Evolutionary conservation across 1,140 invertebrate genomes (phyloP).

Genomic region (Halotydeus destructor): DNA sequence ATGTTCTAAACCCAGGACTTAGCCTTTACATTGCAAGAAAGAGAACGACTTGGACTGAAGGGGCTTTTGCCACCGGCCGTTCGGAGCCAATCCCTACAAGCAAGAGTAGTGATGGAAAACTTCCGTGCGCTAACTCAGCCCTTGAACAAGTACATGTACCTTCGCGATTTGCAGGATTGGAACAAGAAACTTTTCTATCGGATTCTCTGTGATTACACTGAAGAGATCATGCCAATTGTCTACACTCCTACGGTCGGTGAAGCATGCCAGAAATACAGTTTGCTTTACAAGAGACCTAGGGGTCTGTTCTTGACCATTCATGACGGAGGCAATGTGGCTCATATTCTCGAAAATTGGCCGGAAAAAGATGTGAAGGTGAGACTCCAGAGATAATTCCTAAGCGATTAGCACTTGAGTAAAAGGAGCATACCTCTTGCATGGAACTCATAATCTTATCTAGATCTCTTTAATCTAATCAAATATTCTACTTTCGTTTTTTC

Average conservation of each 20-base stretch:
- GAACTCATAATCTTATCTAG: background rate
- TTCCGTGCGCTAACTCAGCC: slow-evolving; percentile 17
- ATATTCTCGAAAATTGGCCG: slow-evolving; percentile 49
- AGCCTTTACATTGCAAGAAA: slow-evolving; percentile 20
- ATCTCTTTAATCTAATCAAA: slow-evolving; percentile 1
- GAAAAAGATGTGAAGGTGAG: slow-evolving; percentile 52
- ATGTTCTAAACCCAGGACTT: slow-evolving; percentile 22
- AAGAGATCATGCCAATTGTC: slow-evolving; percentile 88
- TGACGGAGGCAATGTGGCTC: slow-evolving; percentile 69
- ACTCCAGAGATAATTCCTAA: background rate
- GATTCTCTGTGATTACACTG: slow-evolving; percentile 73
- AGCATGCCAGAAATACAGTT: slow-evolving; percentile 89
- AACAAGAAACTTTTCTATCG: slow-evolving; percentile 91
- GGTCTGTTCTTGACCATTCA: slow-evolving; percentile 92
- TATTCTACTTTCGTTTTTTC: background rate
- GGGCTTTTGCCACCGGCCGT: slow-evolving; percentile 22
- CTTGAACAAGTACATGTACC: slow-evolving; percentile 20
- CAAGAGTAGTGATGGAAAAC: slow-evolving; percentile 19
- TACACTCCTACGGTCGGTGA: slow-evolving; percentile 93
- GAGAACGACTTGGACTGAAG: slow-evolving; percentile 19
- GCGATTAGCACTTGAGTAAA: background rate
- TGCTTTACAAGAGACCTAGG: slow-evolving; percentile 69
- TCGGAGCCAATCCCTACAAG: slow-evolving; percentile 19
- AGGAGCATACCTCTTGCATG: background rate
- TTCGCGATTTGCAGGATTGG: slow-evolving; percentile 43